These are phyloP conservation scores for Orthosia gracilis DNA, from an alignment of 2,888 invertebrate genomes.

Conservation along the genomic window DNA sequence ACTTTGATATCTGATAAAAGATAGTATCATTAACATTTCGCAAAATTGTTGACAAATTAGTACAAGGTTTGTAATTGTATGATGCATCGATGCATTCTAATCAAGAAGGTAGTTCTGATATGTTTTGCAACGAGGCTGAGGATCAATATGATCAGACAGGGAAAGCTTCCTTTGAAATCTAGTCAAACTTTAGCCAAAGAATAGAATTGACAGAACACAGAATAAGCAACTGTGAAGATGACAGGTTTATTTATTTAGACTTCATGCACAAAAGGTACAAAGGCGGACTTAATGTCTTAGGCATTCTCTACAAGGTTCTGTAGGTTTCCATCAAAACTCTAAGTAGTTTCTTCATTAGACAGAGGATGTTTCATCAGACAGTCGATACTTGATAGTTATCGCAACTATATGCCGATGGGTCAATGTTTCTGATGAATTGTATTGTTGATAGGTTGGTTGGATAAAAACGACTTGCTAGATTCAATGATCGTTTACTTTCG, in stretches of 20 bases:
- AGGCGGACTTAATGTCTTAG: too few relatives aligned
- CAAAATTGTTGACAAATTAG: slow-evolving; percentile 26
- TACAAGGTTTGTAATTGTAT: slow-evolving; percentile 35
- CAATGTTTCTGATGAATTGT: too few relatives aligned
- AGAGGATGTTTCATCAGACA: background rate
- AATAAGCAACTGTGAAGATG: background rate
- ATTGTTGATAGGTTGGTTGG: too few relatives aligned
- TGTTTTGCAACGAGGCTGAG: slow-evolving; percentile 1
- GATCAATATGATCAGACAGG: background rate
- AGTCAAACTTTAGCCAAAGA: too few relatives aligned
- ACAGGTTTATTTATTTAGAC: too few relatives aligned
- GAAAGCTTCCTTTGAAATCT: background rate
- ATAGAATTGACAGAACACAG: background rate
- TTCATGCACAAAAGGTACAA: too few relatives aligned
- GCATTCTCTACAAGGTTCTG: too few relatives aligned
- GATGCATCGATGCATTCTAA: slow-evolving; percentile 37
- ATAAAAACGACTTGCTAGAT: too few relatives aligned
- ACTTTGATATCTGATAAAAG: slow-evolving; percentile 43
- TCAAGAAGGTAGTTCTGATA: slow-evolving; percentile 18
- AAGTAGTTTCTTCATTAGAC: background rate
- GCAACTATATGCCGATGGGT: too few relatives aligned
- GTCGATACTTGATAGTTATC: too few relatives aligned
- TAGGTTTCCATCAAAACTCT: too few relatives aligned
- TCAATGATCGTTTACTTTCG: too few relatives aligned
- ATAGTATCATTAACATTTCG: slow-evolving; percentile 38